phyloP scores from a whole-genome alignment of 2,113 vertebrate species.

The Jacana jacana region DNA sequence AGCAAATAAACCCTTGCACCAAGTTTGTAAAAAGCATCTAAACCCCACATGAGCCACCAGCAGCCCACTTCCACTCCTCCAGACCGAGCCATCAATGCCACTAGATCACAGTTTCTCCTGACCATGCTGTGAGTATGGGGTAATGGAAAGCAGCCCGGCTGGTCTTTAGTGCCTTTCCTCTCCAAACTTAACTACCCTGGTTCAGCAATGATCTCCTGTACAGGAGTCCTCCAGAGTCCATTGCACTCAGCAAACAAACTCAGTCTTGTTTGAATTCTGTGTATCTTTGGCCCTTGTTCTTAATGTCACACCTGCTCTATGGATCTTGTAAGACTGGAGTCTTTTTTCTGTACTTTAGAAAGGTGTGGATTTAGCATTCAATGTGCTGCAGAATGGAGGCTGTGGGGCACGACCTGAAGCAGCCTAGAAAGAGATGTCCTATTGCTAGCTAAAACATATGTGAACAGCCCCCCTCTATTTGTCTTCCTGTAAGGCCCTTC shows the following conservation, averaged over 20 bases:
- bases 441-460: background rate
- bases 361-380: background rate
- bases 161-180: background rate
- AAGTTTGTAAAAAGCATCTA: background rate
- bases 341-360: background rate
- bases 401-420: background rate
- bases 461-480: background rate
- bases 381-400: background rate
- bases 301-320: background rate
- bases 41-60: background rate
- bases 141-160: background rate
- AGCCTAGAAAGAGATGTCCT: background rate
- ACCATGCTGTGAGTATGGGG: accelerated
- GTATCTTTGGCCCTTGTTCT: background rate
- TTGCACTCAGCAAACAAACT: background rate
- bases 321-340: background rate
- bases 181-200: background rate
- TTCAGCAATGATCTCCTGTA: background rate
- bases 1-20: background rate
- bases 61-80: background rate
- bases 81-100: background rate
- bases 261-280: background rate
- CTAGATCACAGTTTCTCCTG: background rate
- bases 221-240: background rate
- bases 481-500: background rate